Evolutionary conservation across 2,113 vertebrate genomes (phyloP).

Genomic region (Plectropomus leopardus): DNA sequence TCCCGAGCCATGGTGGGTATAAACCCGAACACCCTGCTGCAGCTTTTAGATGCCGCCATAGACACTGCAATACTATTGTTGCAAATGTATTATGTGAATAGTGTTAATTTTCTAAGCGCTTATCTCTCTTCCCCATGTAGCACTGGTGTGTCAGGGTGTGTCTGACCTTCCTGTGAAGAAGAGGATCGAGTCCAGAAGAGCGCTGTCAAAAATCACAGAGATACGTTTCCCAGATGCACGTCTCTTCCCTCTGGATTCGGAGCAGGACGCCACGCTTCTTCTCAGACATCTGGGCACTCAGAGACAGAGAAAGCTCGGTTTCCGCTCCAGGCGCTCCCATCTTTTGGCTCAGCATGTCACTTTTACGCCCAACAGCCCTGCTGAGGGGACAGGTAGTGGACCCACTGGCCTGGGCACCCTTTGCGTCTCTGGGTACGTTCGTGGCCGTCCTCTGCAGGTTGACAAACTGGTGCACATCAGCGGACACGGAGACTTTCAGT

Average conservation of each 20-base stretch:
- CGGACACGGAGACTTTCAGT: constrained; percentile 96
- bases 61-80: background rate
- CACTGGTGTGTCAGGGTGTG: constrained; percentile 90
- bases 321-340: constrained; percentile 90
- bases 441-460: constrained; percentile 87
- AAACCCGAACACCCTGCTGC: background rate
- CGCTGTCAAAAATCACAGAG: constrained; percentile 88
- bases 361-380: constrained; percentile 82
- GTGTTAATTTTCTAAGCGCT: background rate
- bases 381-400: constrained; percentile 57
- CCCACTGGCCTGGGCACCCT: constrained; percentile 88
- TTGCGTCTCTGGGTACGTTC: constrained; percentile 93
- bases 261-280: constrained; percentile 89
- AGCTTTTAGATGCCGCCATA: background rate
- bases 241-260: constrained; percentile 88
- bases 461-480: constrained; percentile 93
- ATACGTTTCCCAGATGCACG: constrained; percentile 90
- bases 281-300: constrained; percentile 91
- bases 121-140: constrained; percentile 66
- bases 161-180: constrained; percentile 89
- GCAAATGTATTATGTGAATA: background rate
- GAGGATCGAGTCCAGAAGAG: constrained; percentile 87
- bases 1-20: constrained; percentile 92
- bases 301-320: constrained; percentile 90
- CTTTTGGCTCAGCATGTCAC: constrained; percentile 87